Conservation (phyloP, 2,888 invertebrate species). For the Lissonota sp. region DNA sequence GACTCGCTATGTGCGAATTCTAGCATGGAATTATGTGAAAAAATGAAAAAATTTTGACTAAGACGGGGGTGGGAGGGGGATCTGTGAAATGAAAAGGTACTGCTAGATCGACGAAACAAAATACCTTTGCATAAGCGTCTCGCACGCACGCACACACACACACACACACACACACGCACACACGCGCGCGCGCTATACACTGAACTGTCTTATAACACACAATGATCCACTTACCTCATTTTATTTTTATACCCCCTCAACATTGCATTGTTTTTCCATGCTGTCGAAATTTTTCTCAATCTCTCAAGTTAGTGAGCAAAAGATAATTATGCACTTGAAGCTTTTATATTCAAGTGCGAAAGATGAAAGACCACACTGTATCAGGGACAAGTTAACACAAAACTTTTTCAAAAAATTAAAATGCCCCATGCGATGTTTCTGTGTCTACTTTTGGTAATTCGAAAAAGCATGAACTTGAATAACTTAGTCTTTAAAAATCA, state of each 20-base stretch:
- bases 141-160: conserved; percentile 7
- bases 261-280: background rate
- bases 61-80: conserved; percentile 18
- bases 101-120: background rate
- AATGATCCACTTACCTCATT: conserved; percentile 45
- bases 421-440: too few relatives aligned
- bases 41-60: too few relatives aligned
- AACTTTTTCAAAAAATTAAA: too few relatives aligned
- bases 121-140: background rate
- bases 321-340: too few relatives aligned
- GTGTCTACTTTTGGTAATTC: too few relatives aligned
- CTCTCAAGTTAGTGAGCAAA: background rate
- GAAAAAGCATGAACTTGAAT: too few relatives aligned
- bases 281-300: conserved; percentile 3
- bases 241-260: conserved; percentile 22
- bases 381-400: too few relatives aligned
- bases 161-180: background rate
- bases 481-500: too few relatives aligned
- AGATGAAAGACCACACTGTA: too few relatives aligned
- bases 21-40: conserved; percentile 13
- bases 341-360: too few relatives aligned
- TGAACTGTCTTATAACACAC: background rate
- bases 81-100: conserved; percentile 48
- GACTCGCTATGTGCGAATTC: conserved; percentile 23
- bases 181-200: conserved; percentile 20